Conservation (phyloP, 2,797 vertebrate genomes). For the Cuniculus paca region DNA sequence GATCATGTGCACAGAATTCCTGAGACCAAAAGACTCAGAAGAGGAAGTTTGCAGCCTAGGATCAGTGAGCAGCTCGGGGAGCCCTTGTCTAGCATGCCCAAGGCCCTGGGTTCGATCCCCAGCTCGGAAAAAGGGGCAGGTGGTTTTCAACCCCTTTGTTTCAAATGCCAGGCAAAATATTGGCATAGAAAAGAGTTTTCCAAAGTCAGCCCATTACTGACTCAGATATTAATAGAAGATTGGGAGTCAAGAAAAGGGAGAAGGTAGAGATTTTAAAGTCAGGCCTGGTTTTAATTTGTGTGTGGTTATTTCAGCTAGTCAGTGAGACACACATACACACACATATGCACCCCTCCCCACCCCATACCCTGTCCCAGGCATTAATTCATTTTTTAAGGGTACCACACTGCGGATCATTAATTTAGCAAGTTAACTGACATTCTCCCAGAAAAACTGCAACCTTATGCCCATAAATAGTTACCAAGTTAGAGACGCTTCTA, state of each 20-base stretch:
- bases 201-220: constrained; percentile 46
- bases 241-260: constrained; percentile 44
- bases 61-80: background rate
- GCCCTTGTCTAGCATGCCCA: background rate
- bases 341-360: background rate
- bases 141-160: constrained; percentile 27
- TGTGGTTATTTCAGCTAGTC: constrained; percentile 52
- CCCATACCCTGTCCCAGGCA: background rate
- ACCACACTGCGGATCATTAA: background rate
- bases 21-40: background rate
- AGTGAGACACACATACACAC: background rate
- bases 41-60: background rate
- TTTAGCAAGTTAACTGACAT: constrained; percentile 62
- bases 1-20: background rate
- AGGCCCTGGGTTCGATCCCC: background rate
- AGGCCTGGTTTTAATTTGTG: constrained; percentile 67
- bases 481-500: constrained; percentile 33
- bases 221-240: constrained; percentile 74
- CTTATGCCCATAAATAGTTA: constrained; percentile 68
- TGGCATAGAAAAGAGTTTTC: constrained; percentile 63
- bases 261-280: constrained; percentile 61
- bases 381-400: background rate
- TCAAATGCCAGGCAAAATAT: constrained; percentile 61
- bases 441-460: constrained; percentile 72
- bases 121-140: background rate